phyloP scores from a whole-genome alignment of 2,797 vertebrate genomes.

The Chiloscyllium punctatum region DNA sequence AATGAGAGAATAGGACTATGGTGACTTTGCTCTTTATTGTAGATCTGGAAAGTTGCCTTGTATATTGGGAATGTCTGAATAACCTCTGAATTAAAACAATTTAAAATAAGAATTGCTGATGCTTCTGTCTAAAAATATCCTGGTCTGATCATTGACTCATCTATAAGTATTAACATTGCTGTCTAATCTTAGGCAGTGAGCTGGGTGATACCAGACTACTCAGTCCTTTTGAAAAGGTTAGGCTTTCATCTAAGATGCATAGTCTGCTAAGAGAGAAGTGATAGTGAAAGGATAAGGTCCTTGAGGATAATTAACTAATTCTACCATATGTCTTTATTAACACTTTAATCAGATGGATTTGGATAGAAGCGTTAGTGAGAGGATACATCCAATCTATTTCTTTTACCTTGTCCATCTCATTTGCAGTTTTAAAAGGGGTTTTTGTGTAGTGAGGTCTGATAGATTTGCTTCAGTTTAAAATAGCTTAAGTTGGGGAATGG shows the following conservation, averaged over 20 bases:
- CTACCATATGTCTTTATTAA: background rate
- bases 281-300: background rate
- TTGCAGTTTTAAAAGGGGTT: background rate
- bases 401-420: background rate
- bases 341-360: background rate
- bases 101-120: constrained; percentile 13
- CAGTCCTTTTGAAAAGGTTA: background rate
- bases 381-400: too few species aligned
- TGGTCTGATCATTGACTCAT: background rate
- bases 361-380: background rate
- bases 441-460: background rate
- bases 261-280: background rate
- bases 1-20: too few species aligned
- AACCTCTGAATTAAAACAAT: background rate
- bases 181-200: background rate
- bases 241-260: background rate
- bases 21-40: too few species aligned
- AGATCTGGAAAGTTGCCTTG: background rate
- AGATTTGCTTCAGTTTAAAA: background rate
- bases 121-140: background rate
- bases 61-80: background rate
- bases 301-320: background rate
- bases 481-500: background rate
- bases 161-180: background rate
- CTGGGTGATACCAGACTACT: background rate